Base-by-base conservation (phyloP, 2,888 invertebrate species). In the Acrocyrtus sp. region DNA sequence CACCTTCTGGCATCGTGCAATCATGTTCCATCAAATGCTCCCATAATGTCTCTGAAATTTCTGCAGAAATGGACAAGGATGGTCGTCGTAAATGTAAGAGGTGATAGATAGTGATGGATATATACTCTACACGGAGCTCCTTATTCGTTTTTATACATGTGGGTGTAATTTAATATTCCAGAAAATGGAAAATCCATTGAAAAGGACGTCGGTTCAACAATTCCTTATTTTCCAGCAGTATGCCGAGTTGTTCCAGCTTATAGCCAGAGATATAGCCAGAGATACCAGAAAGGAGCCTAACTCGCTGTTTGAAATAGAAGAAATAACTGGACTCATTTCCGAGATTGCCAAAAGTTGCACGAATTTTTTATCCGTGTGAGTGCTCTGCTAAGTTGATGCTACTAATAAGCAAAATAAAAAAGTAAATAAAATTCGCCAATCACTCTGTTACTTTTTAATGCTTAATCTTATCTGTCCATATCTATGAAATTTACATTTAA, bases 101-200 rank as follows among this genome's bases (percentile, higher is more conserved):
- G 51, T 17, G 15, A 17, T 17, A 6, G 2, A 41, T 17, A 6
- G 19, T 47, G 10, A 19, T 4, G 19, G 19, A n/a, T 19, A 17
- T 47, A 21, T 47, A 19, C 19, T 21, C 47, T 34, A 45, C 21
- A 10, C 10, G 47, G 4, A 17, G n/a, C 1, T 47, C 10, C 10
- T 19, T 47, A 19, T 45, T 45, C n/a, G n/a, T n/a, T 12, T 6
- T 8, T 34, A 34, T 34, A 34, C 12, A 41, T n/a, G 17, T 2
- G 41, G 17, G 17, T 58, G 3, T 21, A 41, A n/a, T 51, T 17
- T 50, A 51, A 54, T 5, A 43, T 56, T 17, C n/a, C 50, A 66
- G 66, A 66, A 66, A 51, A 19, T 66, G 27, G 26, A 66, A 41
- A 66, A 66, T 48, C 57, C 50, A 6, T 50, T 50, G 1, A 48